A percentile compares a stretch with the other conserved stretches of the same genome.
These are phyloP conservation scores for Glossophaga mutica DNA, from an alignment of 2,797 vertebrate species.

Conservation along the genomic window DNA sequence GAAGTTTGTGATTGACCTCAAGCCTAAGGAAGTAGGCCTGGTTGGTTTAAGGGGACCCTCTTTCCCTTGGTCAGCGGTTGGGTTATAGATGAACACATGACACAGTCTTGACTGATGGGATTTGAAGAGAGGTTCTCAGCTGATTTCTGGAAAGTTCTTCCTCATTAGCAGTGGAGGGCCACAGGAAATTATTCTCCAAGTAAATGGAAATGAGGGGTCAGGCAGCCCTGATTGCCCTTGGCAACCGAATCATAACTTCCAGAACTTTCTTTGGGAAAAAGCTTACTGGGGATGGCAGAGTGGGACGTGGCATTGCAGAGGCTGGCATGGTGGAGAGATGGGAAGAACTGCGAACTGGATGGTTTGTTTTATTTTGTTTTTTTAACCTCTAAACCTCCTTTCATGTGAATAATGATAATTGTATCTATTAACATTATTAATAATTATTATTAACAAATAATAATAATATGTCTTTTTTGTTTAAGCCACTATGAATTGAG, in stretches of 20 bases:
- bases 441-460: too few species aligned
- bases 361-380: background rate
- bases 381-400: background rate
- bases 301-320: background rate
- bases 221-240: background rate
- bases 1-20: background rate
- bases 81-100: background rate
- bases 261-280: conserved; percentile 8
- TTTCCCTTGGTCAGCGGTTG: background rate
- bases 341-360: background rate
- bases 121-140: background rate
- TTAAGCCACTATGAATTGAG: background rate
- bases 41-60: background rate
- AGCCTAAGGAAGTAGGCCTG: background rate
- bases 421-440: too few species aligned
- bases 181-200: background rate
- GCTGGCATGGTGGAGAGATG: background rate
- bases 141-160: conserved; percentile 26
- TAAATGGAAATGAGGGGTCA: background rate
- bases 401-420: background rate
- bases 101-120: background rate
- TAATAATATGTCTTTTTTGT: background rate
- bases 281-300: background rate
- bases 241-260: background rate
- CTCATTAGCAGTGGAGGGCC: background rate